Conservation (phyloP, 2,888 invertebrate genomes). For the Doris montereyensis region DNA sequence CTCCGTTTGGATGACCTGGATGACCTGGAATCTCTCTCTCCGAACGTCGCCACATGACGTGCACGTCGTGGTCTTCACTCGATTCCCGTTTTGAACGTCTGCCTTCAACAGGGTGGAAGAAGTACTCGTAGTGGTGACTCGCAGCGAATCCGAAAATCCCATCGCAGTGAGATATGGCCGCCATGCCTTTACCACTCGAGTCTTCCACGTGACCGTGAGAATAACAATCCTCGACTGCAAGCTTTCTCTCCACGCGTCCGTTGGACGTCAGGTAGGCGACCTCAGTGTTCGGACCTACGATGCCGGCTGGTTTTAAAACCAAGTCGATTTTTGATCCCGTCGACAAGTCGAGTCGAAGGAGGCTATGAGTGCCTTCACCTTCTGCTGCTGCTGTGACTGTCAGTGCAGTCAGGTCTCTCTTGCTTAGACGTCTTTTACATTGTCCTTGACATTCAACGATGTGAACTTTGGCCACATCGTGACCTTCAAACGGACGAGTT, state of each 20-base stretch:
- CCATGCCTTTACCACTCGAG: background rate
- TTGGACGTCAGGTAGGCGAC: background rate
- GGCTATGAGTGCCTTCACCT: no score
- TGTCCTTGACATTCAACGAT: background rate
- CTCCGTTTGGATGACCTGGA: background rate
- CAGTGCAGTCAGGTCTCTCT: no score
- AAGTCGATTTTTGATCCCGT: no score
- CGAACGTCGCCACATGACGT: background rate
- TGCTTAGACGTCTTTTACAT: no score
- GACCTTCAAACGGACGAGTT: background rate
- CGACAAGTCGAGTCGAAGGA: no score
- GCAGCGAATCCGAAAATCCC: background rate
- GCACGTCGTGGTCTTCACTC: no score
- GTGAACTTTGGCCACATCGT: background rate
- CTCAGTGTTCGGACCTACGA: background rate
- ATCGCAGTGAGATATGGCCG: background rate
- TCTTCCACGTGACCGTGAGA: background rate
- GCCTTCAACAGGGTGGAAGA: background rate
- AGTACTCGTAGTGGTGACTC: background rate
- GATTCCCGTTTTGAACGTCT: background rate
- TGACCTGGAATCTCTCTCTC: background rate
- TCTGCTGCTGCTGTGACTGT: no score
- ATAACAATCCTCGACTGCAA: background rate
- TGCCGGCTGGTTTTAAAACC: no score
- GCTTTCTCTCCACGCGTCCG: background rate